Percentiles rank a stretch among this genome's conserved stretches.
Evolutionary conservation across 2,888 invertebrate species (phyloP).

Genomic region (Gonocerus acuteangulatus): DNA sequence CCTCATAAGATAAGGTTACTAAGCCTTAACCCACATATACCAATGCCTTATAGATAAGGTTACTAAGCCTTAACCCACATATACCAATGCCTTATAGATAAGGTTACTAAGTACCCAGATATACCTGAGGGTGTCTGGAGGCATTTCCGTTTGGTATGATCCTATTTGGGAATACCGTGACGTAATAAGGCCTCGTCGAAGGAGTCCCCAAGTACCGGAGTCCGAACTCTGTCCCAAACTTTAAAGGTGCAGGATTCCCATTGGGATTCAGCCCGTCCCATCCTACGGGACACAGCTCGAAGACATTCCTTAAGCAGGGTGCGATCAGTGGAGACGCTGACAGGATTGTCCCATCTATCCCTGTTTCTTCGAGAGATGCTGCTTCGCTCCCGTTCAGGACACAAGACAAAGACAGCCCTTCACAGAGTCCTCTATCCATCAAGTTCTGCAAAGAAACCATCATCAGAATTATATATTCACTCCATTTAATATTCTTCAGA

Average conservation of each 20-base stretch:
- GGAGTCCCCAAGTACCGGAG: constrained; percentile 6
- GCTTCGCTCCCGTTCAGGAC: constrained; percentile 2
- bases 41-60: too few species aligned
- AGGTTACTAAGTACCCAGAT: too few species aligned
- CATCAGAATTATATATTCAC: too few species aligned
- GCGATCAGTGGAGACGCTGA: constrained; percentile 8
- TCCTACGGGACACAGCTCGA: not conserved
- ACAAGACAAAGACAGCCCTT: constrained; percentile 1
- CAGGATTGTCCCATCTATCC: constrained; percentile 2
- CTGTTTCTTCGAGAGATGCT: not conserved
- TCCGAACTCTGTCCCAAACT: not conserved
- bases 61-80: too few species aligned
- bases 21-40: too few species aligned
- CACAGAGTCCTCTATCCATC: not conserved
- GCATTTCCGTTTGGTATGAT: constrained; percentile 8
- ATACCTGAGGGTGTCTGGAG: constrained; percentile 4
- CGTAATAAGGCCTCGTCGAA: constrained; percentile 1
- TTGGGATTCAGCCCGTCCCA: not conserved
- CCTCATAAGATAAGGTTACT: too few species aligned
- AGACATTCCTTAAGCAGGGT: constrained; percentile 9
- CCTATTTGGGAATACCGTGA: not conserved
- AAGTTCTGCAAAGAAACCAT: not conserved
- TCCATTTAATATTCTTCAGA: too few species aligned
- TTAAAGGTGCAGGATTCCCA: not conserved
- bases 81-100: too few species aligned